Percentiles rank a stretch among this genome's conserved stretches.
phyloP scores from a whole-genome alignment of 2,888 invertebrate genomes.

The Hyposoter didymator region DNA sequence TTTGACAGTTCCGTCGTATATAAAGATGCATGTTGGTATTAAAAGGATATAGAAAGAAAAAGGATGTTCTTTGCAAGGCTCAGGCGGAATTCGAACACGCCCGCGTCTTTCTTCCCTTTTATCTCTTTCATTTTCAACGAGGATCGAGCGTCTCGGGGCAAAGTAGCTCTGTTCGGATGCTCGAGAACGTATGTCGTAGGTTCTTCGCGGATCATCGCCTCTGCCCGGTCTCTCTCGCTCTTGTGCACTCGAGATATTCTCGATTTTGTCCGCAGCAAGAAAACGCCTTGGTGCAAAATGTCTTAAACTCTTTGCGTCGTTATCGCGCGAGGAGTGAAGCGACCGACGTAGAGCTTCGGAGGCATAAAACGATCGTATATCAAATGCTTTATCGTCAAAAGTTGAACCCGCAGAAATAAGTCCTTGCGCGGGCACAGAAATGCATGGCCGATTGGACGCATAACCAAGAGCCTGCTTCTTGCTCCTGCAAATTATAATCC shows the following conservation, averaged over 20 bases:
- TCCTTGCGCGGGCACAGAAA: not conserved
- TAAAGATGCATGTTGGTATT: not conserved
- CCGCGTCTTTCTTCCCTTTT: conserved; percentile 38
- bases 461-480: not conserved
- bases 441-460: conserved; percentile 7
- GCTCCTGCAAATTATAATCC: not conserved
- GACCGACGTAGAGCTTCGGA: conserved; percentile 35
- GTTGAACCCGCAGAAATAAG: conserved; percentile 33
- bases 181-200: conserved; percentile 53
- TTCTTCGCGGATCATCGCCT: conserved; percentile 45
- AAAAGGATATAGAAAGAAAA: not conserved
- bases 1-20: not conserved
- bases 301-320: conserved; percentile 54
- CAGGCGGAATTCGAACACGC: conserved; percentile 53
- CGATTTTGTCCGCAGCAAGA: conserved; percentile 27
- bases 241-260: conserved; percentile 4
- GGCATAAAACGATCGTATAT: conserved; percentile 61
- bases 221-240: conserved; percentile 28
- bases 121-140: conserved; percentile 22
- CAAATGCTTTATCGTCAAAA: conserved; percentile 63
- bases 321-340: conserved; percentile 45
- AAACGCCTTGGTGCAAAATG: conserved; percentile 46
- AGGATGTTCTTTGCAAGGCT: conserved; percentile 25
- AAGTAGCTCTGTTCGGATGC: conserved; percentile 37
- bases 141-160: conserved; percentile 42